phyloP scores from a whole-genome alignment of 1,140 invertebrate species.

The Mamestra configurata region DNA sequence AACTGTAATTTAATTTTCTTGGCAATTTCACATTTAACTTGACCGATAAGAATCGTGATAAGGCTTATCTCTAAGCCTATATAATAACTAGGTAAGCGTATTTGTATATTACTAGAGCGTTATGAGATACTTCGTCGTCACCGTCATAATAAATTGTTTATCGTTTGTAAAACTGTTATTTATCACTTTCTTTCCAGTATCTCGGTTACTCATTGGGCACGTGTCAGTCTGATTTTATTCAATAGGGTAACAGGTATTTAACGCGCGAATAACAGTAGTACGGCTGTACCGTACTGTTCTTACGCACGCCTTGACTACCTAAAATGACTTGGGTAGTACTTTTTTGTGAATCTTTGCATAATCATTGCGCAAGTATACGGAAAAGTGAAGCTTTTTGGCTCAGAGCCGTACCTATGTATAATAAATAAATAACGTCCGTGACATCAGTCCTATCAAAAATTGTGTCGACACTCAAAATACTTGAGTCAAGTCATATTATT shows the following conservation, averaged over 20 bases:
- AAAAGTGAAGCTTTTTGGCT: too few relatives aligned
- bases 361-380: too few relatives aligned
- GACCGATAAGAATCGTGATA: conserved; percentile 17
- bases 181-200: not conserved
- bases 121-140: not conserved
- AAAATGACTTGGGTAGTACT: too few relatives aligned
- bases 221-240: conserved; percentile 5
- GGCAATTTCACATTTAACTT: conserved; percentile 8
- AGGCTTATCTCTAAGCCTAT: conserved; percentile 19
- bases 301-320: too few relatives aligned
- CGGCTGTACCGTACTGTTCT: too few relatives aligned
- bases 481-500: too few relatives aligned
- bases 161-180: not conserved
- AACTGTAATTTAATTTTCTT: conserved; percentile 1
- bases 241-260: not conserved
- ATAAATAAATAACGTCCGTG: too few relatives aligned
- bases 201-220: not conserved
- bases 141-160: not conserved
- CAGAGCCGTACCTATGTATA: too few relatives aligned
- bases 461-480: too few relatives aligned
- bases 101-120: not conserved
- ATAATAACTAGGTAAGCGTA: conserved; percentile 11
- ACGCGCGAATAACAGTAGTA: too few relatives aligned
- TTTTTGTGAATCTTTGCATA: too few relatives aligned
- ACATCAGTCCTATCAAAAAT: too few relatives aligned